phyloP scores from a whole-genome alignment of 1,140 invertebrate species.

The Drosophila pseudoobscura region DNA sequence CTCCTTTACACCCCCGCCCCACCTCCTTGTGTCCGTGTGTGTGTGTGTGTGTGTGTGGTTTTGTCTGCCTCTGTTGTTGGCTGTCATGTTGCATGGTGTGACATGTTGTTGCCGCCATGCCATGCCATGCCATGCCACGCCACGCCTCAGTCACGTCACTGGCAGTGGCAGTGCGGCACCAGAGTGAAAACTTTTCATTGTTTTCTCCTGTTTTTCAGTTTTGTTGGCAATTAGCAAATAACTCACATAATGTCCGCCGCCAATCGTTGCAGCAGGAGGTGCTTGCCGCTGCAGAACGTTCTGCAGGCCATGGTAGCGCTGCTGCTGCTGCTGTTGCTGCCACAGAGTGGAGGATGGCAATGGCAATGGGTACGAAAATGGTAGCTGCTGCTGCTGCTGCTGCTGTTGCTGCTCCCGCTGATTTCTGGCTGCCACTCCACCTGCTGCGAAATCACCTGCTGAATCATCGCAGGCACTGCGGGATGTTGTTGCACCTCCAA shows the following conservation, averaged over 20 bases:
- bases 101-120: constrained; percentile 26
- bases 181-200: background rate
- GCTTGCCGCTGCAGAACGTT: too few relatives aligned
- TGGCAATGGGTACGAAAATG: constrained; percentile 8
- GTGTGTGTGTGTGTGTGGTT: constrained; percentile 18
- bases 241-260: constrained; percentile 63
- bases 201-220: constrained; percentile 15
- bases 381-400: constrained; percentile 22
- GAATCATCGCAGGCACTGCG: background rate
- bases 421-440: constrained; percentile 17
- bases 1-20: constrained; percentile 1
- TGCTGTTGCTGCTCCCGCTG: constrained; percentile 17
- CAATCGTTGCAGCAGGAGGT: constrained; percentile 27
- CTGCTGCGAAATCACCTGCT: background rate
- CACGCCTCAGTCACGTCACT: constrained; percentile 16
- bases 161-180: constrained; percentile 6
- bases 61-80: constrained; percentile 20
- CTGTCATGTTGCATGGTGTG: constrained; percentile 49
- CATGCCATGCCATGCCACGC: background rate
- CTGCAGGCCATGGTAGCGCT: constrained; percentile 43
- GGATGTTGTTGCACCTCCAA: background rate
- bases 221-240: constrained; percentile 66
- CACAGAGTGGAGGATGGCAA: constrained; percentile 32
- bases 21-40: background rate
- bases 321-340: background rate